phyloP scores from a whole-genome alignment of 2,113 vertebrate genomes.

The Antennarius striatus region DNA sequence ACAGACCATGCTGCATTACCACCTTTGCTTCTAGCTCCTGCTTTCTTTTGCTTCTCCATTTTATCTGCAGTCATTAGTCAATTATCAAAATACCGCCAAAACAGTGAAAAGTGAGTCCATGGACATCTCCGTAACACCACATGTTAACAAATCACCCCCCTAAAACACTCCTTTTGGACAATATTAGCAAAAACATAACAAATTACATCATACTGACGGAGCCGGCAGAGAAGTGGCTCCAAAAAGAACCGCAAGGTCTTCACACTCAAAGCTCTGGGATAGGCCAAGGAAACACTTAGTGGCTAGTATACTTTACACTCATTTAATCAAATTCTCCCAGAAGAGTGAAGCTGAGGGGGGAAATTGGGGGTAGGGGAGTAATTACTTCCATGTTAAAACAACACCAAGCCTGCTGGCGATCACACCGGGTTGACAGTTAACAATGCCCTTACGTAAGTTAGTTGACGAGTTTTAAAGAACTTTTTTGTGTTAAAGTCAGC shows the following conservation, averaged over 20 bases:
- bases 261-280: conserved; percentile 32
- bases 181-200: conserved; percentile 47
- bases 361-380: conserved; percentile 37
- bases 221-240: conserved; percentile 28
- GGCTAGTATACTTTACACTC: conserved; percentile 53
- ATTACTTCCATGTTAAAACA: conserved; percentile 72
- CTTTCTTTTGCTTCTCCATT: conserved; percentile 1
- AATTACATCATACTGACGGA: conserved; percentile 45
- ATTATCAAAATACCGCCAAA: conserved; percentile 20
- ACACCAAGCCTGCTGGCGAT: conserved; percentile 59
- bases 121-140: conserved; percentile 11
- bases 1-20: neutral
- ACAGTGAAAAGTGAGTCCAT: conserved; percentile 19
- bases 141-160: conserved; percentile 2
- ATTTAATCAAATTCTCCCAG: conserved; percentile 61
- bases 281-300: conserved; percentile 53
- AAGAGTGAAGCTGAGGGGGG: conserved; percentile 23
- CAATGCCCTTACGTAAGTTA: conserved; percentile 58
- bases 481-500: conserved; percentile 35
- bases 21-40: neutral
- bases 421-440: conserved; percentile 46
- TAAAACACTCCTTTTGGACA: conserved; percentile 41
- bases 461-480: conserved; percentile 36
- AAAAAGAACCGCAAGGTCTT: conserved; percentile 46
- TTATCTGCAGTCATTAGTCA: conserved; percentile 23